These are phyloP conservation scores for Cyrtodaria siliqua DNA, from an alignment of 2,888 invertebrate genomes.

Conservation along the genomic window DNA sequence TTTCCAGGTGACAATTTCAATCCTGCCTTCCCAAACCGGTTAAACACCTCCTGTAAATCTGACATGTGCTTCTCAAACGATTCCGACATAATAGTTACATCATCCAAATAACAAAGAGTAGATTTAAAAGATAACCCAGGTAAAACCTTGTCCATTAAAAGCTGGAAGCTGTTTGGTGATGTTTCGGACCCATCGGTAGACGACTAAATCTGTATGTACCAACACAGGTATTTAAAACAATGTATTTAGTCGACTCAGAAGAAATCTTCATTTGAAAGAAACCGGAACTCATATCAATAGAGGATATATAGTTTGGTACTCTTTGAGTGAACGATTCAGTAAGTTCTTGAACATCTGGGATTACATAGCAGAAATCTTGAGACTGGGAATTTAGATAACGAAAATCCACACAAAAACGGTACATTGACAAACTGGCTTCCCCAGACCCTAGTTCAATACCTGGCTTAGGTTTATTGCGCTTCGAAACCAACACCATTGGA, in stretches of 20 bases:
- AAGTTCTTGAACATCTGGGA: constrained; percentile 45
- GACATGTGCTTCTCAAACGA: constrained; percentile 32
- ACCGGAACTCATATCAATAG: constrained; percentile 55
- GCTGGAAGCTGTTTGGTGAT: constrained; percentile 52
- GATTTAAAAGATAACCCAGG: constrained; percentile 43
- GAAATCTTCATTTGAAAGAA: constrained; percentile 26
- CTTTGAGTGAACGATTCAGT: constrained; percentile 54
- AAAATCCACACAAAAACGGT: constrained; percentile 48
- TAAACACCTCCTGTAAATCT: constrained; percentile 35
- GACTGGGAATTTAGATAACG: constrained; percentile 50
- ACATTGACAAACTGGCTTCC: constrained; percentile 38
- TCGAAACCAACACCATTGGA: constrained; percentile 35
- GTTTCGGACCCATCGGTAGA: constrained; percentile 51
- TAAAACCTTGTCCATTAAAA: constrained; percentile 55
- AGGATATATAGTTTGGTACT: constrained; percentile 51
- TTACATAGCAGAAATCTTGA: constrained; percentile 34
- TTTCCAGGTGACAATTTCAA: constrained; percentile 40
- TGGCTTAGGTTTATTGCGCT: constrained; percentile 34
- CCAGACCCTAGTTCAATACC: constrained; percentile 10
- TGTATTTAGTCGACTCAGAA: constrained; percentile 17
- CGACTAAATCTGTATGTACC: constrained; percentile 55
- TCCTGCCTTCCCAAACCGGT: constrained; percentile 19
- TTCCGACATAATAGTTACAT: constrained; percentile 38
- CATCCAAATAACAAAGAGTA: constrained; percentile 58
- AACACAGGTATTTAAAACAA: constrained; percentile 54